Evolutionary conservation across 2,888 invertebrate genomes (phyloP).

Genomic region (Synanthedon myopaeformis): DNA sequence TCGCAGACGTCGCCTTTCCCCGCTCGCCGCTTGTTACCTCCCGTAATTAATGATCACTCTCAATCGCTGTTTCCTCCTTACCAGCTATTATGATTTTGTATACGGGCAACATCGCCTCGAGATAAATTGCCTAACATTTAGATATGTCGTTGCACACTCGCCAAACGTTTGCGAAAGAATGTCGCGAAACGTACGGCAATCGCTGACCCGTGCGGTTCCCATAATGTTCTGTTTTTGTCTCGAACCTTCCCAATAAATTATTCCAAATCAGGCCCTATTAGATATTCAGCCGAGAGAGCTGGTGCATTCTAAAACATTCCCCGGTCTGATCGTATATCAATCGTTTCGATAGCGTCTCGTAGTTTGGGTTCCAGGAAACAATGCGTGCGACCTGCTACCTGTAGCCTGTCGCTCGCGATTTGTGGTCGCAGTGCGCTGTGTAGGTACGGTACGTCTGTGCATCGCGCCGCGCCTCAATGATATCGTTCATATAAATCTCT

Average conservation of each 20-base stretch:
- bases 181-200: constrained; percentile 32
- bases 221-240: constrained; percentile 66
- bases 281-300: constrained; percentile 62
- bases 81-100: constrained; percentile 40
- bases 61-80: constrained; percentile 30
- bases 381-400: constrained; percentile 59
- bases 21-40: constrained; percentile 48
- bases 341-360: constrained; percentile 54
- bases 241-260: constrained; percentile 55
- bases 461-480: constrained; percentile 22
- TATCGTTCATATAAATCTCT: constrained; percentile 49
- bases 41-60: constrained; percentile 54
- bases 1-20: constrained; percentile 45
- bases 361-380: constrained; percentile 58
- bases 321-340: constrained; percentile 61
- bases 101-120: constrained; percentile 2
- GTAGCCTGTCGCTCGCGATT: constrained; percentile 44
- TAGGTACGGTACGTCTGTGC: neutral
- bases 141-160: constrained; percentile 11
- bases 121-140: constrained; percentile 3
- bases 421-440: constrained; percentile 21
- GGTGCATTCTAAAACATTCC: constrained; percentile 60
- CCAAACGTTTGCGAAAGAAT: constrained; percentile 21
- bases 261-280: constrained; percentile 65
- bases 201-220: constrained; percentile 32